Conservation (phyloP, 2,797 vertebrate species). For the Syngnathus rostellatus region DNA sequence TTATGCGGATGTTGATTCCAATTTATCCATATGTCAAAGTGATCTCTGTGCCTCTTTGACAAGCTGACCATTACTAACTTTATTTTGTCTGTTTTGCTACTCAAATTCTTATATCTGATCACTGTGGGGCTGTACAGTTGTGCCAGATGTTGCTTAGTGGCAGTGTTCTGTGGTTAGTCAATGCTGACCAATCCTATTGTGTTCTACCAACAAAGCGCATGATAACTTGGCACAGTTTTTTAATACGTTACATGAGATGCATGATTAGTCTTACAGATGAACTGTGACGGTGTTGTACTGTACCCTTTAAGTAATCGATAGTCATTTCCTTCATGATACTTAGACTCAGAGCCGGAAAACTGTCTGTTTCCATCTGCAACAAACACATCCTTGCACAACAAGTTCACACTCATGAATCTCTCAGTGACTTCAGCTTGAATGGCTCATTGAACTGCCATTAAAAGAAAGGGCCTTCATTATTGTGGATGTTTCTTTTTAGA, state of each 20-base stretch:
- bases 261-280: conserved; percentile 20
- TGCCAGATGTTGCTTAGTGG: neutral
- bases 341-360: neutral
- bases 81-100: neutral
- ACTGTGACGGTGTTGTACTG: conserved; percentile 20
- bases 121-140: neutral
- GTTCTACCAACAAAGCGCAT: neutral
- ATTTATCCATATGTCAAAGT: too few species aligned
- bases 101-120: neutral
- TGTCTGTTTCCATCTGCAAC: conserved; percentile 22
- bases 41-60: too few species aligned
- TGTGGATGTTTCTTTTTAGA: conserved; percentile 33
- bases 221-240: conserved; percentile 2
- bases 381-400: conserved; percentile 1
- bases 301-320: conserved; percentile 16
- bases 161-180: neutral
- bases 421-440: conserved; percentile 18
- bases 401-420: conserved; percentile 30
- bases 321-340: conserved; percentile 4
- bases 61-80: neutral
- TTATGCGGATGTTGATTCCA: too few species aligned
- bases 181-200: neutral
- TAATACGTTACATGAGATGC: conserved; percentile 11
- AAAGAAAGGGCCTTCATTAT: conserved; percentile 43
- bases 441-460: conserved; percentile 52